Percentiles rank a stretch among this genome's conserved stretches.
Evolutionary conservation across 1,140 invertebrate species (phyloP).

Genomic region (Aphaenogaster rudis): DNA sequence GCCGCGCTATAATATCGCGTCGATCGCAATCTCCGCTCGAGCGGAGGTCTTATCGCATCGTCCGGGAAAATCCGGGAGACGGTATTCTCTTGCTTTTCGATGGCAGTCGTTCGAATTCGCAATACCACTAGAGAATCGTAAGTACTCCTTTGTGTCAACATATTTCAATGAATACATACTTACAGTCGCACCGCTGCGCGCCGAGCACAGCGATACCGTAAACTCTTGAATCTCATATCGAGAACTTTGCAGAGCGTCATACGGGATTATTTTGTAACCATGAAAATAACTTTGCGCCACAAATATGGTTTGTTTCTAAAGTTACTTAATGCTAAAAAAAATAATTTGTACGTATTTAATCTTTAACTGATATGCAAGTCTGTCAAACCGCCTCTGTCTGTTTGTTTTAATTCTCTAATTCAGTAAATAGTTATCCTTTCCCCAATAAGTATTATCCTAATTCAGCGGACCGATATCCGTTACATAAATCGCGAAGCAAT

Average conservation of each 20-base stretch:
- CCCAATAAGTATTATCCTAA: neutral
- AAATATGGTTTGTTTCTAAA: neutral
- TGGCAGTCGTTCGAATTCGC: slow-evolving; percentile 38
- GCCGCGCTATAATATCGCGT: slow-evolving; percentile 52
- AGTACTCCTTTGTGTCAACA: slow-evolving; percentile 53
- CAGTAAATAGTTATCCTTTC: neutral
- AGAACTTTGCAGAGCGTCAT: slow-evolving; percentile 19
- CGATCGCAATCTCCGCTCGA: slow-evolving; percentile 51
- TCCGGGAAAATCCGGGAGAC: slow-evolving; percentile 24
- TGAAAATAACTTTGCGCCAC: neutral
- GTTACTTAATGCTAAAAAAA: neutral
- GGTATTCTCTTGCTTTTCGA: slow-evolving; percentile 51
- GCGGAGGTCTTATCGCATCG: slow-evolving; percentile 36
- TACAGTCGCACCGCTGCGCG: neutral
- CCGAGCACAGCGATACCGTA: neutral
- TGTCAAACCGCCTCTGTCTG: neutral
- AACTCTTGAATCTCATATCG: slow-evolving; percentile 8
- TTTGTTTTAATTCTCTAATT: neutral
- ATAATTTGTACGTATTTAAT: neutral
- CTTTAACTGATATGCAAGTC: neutral
- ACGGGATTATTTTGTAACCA: neutral
- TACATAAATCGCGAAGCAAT: slow-evolving; percentile 7
- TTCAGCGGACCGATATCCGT: neutral
- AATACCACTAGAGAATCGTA: slow-evolving; percentile 48
- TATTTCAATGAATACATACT: slow-evolving; percentile 52